Conservation (phyloP, 2,113 vertebrate species). For the Vulpes vulpes region DNA sequence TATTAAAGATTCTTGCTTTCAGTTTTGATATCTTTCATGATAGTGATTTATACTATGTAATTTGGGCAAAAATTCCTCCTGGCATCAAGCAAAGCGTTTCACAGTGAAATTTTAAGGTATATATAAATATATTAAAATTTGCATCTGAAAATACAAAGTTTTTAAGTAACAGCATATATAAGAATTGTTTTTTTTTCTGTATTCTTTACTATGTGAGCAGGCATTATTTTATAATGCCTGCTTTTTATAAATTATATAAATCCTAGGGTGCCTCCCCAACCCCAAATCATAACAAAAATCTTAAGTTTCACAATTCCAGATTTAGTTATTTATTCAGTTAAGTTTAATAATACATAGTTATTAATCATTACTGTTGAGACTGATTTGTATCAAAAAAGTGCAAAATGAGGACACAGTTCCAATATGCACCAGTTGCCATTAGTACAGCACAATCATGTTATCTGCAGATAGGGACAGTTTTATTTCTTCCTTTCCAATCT, state of each 20-base stretch:
- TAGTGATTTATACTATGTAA: neutral
- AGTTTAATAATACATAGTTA: neutral
- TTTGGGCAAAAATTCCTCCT: neutral
- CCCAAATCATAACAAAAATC: neutral
- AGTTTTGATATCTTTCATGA: neutral
- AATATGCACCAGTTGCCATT: neutral
- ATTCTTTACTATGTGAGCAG: neutral
- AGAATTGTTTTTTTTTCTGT: neutral
- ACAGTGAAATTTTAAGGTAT: neutral
- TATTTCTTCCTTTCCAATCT: neutral
- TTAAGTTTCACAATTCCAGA: neutral
- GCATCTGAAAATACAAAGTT: neutral
- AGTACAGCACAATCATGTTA: neutral
- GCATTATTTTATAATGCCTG: neutral
- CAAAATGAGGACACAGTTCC: neutral
- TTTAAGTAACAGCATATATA: neutral
- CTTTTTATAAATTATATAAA: conserved; percentile 32
- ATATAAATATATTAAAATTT: neutral
- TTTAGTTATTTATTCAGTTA: neutral
- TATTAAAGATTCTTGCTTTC: neutral
- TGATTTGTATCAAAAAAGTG: neutral
- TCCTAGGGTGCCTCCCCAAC: neutral
- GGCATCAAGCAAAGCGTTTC: neutral
- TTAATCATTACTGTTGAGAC: neutral
- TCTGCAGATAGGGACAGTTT: neutral